A percentile compares a stretch with the other conserved stretches of the same genome.
These are phyloP conservation scores for Jaculus jaculus DNA, from an alignment of 2,113 vertebrate species.

Conservation along the genomic window DNA sequence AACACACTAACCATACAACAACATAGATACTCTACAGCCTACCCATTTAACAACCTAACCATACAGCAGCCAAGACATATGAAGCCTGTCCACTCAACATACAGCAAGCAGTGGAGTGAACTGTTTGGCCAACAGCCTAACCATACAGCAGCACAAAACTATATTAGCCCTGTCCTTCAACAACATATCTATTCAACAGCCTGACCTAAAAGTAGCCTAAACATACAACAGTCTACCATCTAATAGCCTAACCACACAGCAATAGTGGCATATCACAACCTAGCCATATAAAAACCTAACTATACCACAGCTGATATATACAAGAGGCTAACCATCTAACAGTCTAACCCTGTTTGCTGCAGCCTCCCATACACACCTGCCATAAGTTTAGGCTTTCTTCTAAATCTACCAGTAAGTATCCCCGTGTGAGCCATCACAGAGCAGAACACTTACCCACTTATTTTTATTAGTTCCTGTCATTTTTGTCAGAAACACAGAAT, in stretches of 20 bases:
- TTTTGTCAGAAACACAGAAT: not conserved
- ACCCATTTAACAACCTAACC: too few species aligned
- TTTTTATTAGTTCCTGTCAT: not conserved
- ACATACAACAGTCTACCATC: not conserved
- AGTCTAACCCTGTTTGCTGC: fast-evolving
- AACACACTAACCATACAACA: too few species aligned
- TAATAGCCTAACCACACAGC: not conserved
- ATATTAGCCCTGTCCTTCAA: too few species aligned
- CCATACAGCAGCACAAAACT: too few species aligned
- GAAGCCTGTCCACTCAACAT: too few species aligned
- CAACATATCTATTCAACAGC: too few species aligned
- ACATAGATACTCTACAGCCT: too few species aligned
- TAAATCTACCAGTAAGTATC: not conserved
- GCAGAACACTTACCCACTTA: not conserved
- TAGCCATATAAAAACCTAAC: not conserved
- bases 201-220: too few species aligned
- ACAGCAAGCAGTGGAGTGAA: too few species aligned
- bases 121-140: too few species aligned
- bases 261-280: not conserved
- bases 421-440: fast-evolving
- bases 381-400: too few species aligned
- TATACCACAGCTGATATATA: not conserved
- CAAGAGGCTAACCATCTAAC: not conserved
- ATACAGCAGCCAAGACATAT: too few species aligned
- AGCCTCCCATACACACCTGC: fast-evolving